phyloP scores from a whole-genome alignment of 2,888 invertebrate species.

The Pterostichus niger region DNA sequence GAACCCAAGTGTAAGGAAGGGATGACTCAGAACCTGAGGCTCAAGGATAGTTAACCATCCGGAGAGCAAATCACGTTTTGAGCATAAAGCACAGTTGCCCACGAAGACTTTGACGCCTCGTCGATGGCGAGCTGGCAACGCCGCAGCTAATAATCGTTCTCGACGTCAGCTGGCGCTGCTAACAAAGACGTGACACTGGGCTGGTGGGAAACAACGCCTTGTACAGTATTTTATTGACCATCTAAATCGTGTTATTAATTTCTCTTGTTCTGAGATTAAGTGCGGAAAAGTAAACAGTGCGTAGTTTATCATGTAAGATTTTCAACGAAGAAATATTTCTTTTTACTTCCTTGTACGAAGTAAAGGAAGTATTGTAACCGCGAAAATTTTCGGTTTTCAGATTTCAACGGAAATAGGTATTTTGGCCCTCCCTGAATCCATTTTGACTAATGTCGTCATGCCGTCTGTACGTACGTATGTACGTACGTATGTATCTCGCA shows the following conservation, averaged over 20 bases:
- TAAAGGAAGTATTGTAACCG: too few relatives aligned
- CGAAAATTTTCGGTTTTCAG: too few relatives aligned
- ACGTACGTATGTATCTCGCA: too few relatives aligned
- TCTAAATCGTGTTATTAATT: conserved; percentile 42
- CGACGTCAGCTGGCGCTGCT: conserved; percentile 17
- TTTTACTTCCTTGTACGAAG: too few relatives aligned
- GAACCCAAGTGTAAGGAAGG: too few relatives aligned
- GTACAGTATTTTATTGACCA: conserved; percentile 20
- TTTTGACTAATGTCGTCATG: too few relatives aligned
- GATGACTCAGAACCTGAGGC: background rate
- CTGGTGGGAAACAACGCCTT: background rate
- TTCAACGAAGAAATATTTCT: too few relatives aligned
- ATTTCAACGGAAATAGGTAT: too few relatives aligned
- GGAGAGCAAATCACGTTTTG: conserved; percentile 45
- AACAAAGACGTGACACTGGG: conserved; percentile 28
- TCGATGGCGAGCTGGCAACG: conserved; percentile 18
- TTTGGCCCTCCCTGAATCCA: too few relatives aligned
- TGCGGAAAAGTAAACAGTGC: too few relatives aligned
- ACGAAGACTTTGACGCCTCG: conserved; percentile 45
- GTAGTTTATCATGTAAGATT: too few relatives aligned
- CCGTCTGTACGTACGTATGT: too few relatives aligned
- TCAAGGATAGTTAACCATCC: background rate
- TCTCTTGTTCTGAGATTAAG: background rate
- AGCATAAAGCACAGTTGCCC: conserved; percentile 43
- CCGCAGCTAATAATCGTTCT: conserved; percentile 15